phyloP scores from a whole-genome alignment of 35 echinoderm and acorn worm genomes.

The Ophioderma brevispina region DNA sequence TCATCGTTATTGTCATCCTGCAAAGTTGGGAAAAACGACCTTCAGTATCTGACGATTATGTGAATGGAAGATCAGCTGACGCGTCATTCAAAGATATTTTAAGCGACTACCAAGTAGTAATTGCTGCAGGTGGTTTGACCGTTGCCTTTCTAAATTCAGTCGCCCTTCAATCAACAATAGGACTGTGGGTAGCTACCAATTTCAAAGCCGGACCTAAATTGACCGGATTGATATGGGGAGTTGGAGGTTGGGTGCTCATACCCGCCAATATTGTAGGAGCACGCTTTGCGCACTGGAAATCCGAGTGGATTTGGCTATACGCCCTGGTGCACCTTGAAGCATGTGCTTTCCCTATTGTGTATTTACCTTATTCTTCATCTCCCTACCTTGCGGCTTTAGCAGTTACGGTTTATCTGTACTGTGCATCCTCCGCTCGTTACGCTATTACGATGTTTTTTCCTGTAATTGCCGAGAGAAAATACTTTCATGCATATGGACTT shows the following conservation, averaged over 20 bases:
- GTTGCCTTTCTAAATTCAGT: neutral
- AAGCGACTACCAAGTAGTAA: neutral
- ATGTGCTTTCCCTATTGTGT: neutral
- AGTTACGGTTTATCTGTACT: neutral
- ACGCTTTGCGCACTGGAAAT: neutral
- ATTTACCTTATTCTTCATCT: neutral
- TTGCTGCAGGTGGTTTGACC: neutral
- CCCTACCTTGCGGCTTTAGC: neutral
- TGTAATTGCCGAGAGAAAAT: neutral
- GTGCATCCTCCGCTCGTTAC: neutral
- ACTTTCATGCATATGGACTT: neutral
- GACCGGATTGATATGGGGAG: neutral
- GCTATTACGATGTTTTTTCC: neutral
- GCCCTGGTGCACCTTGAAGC: neutral
- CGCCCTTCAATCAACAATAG: neutral
- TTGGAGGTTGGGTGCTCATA: neutral
- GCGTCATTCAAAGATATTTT: neutral
- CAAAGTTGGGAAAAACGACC: neutral
- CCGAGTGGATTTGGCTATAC: neutral
- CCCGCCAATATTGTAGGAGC: neutral
- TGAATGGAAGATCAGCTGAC: neutral
- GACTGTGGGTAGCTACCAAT: neutral
- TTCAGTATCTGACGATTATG: neutral
- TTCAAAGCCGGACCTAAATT: neutral
- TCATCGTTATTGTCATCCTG: neutral